phyloP scores from a whole-genome alignment of 1,140 invertebrate genomes.

The Aphaenogaster rudis region DNA sequence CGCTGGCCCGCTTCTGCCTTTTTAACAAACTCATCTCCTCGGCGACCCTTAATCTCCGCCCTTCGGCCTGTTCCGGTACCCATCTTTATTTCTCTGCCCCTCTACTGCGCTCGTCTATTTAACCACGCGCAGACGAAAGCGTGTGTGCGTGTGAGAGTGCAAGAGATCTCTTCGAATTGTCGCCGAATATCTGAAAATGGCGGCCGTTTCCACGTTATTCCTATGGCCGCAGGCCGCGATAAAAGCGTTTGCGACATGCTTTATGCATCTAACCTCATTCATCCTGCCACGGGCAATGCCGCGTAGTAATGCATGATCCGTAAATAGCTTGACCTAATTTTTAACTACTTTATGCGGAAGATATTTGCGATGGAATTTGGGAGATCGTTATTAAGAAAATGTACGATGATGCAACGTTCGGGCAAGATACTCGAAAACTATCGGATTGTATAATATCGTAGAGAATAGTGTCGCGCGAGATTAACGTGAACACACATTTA shows the following conservation, averaged over 20 bases:
- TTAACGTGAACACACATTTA: not conserved
- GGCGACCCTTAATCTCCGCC: constrained; percentile 86
- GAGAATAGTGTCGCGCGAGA: not conserved
- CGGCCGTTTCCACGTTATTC: constrained; percentile 57
- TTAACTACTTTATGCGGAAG: not conserved
- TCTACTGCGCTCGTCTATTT: constrained; percentile 63
- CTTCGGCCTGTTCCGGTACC: constrained; percentile 79
- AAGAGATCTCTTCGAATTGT: constrained; percentile 55
- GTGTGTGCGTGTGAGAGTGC: not conserved
- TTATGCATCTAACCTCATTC: constrained; percentile 7
- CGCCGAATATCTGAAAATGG: constrained; percentile 66
- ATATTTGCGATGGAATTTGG: not conserved
- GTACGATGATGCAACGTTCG: not conserved
- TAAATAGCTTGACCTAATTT: constrained; percentile 31
- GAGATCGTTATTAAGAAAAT: not conserved
- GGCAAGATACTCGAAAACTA: not conserved
- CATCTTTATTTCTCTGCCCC: constrained; percentile 70
- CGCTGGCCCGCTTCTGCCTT: constrained; percentile 86
- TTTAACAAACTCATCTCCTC: constrained; percentile 87
- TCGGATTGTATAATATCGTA: not conserved
- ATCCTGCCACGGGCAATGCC: constrained; percentile 22
- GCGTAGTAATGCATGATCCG: constrained; percentile 15
- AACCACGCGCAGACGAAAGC: constrained; percentile 34
- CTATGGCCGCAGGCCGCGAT: constrained; percentile 35
- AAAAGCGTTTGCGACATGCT: constrained; percentile 58